Conservation (phyloP, 2,113 vertebrate genomes). For the Cricetomys ansorgei region DNA sequence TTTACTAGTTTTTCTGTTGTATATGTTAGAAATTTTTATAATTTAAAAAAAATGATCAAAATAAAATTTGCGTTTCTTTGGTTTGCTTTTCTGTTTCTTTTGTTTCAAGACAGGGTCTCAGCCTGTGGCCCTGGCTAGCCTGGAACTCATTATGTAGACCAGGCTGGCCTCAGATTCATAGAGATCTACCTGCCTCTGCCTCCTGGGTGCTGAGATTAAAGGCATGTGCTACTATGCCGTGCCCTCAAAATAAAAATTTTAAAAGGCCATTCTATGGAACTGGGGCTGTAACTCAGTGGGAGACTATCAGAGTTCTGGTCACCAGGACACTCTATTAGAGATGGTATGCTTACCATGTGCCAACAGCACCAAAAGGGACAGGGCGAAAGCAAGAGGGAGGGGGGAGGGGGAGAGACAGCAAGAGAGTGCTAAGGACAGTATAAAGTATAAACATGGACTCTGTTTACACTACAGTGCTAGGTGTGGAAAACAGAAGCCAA, state of each 20-base stretch:
- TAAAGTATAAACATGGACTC: background rate
- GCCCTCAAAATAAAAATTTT: background rate
- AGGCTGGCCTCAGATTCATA: background rate
- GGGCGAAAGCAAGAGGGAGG: background rate
- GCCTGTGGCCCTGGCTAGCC: background rate
- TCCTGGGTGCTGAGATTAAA: background rate
- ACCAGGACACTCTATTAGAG: background rate
- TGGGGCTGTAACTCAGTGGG: too few relatives aligned
- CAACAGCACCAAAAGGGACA: background rate
- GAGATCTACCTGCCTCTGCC: background rate
- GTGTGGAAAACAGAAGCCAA: conserved; percentile 9
- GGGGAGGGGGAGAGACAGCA: background rate
- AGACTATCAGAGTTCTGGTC: background rate
- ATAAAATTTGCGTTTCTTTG: background rate
- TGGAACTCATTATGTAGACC: background rate
- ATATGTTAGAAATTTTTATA: background rate
- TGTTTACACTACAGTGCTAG: background rate
- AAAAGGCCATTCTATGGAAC: background rate
- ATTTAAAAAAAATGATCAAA: background rate
- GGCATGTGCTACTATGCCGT: background rate
- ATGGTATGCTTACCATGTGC: background rate
- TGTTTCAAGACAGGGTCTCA: background rate
- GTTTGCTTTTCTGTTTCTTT: background rate
- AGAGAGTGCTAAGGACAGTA: background rate
- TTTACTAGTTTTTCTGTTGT: background rate